A percentile compares a stretch with the other conserved stretches of the same genome.
Evolutionary conservation across 2,888 invertebrate species (phyloP).

Genomic region (Aphrophora alni): DNA sequence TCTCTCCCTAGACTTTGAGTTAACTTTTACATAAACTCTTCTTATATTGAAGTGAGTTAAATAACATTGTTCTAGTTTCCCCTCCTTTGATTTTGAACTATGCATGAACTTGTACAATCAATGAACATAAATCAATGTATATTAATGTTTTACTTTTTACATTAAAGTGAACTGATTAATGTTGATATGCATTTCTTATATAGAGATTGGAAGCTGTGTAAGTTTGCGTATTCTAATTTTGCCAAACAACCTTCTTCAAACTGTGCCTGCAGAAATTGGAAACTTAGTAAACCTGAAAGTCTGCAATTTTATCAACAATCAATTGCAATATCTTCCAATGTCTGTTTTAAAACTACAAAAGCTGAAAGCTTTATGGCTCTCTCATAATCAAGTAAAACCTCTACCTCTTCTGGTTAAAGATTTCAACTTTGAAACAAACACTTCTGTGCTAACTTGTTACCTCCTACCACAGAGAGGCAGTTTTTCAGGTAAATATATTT

Average conservation of each 20-base stretch:
- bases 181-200: slow-evolving; percentile 46
- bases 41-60: too few species aligned
- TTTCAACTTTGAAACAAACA: slow-evolving; percentile 77
- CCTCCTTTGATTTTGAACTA: too few species aligned
- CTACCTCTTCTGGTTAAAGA: slow-evolving; percentile 90
- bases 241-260: slow-evolving; percentile 79
- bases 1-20: too few species aligned
- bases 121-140: too few species aligned
- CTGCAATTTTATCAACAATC: slow-evolving; percentile 87
- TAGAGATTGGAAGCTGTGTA: slow-evolving; percentile 86
- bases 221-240: slow-evolving; percentile 83
- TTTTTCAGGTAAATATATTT: slow-evolving; percentile 17
- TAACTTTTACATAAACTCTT: too few species aligned
- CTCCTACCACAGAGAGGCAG: slow-evolving; percentile 77
- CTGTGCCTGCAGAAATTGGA: slow-evolving; percentile 89
- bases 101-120: too few species aligned
- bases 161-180: too few species aligned
- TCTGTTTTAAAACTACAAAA: slow-evolving; percentile 84
- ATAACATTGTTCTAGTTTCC: too few species aligned
- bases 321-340: slow-evolving; percentile 81
- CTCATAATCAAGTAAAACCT: slow-evolving; percentile 93
- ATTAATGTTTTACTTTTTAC: too few species aligned
- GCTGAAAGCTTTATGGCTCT: slow-evolving; percentile 89
- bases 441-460: slow-evolving; percentile 88
- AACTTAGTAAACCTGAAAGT: slow-evolving; percentile 84